Percentiles rank a stretch among this genome's conserved stretches.
These are phyloP conservation scores for Adelges cooleyi DNA, from an alignment of 1,140 invertebrate genomes.

Conservation along the genomic window DNA sequence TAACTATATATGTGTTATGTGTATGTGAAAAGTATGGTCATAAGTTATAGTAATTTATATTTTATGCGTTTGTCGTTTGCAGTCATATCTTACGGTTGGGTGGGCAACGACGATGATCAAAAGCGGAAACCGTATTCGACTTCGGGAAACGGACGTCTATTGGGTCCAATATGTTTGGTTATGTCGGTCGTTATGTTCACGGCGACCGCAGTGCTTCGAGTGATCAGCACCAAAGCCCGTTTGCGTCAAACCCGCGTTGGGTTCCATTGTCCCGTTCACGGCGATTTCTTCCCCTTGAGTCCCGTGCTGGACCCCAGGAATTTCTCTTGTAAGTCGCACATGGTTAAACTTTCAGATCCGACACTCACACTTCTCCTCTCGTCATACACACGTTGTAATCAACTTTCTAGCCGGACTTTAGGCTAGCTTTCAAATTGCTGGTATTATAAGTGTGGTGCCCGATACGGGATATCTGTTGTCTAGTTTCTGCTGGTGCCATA, in stretches of 20 bases:
- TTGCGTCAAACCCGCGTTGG: constrained; percentile 53
- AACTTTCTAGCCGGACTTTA: no score
- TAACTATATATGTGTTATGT: no score
- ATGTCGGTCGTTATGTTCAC: constrained; percentile 56
- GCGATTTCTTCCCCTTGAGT: constrained; percentile 54
- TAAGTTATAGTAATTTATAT: no score
- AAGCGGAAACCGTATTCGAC: constrained; percentile 57
- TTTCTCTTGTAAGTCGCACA: constrained; percentile 21
- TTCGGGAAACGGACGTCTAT: constrained; percentile 53
- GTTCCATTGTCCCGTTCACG: constrained; percentile 64
- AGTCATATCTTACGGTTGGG: constrained; percentile 62
- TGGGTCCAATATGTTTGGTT: constrained; percentile 59
- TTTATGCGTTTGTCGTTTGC: no score
- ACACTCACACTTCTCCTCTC: background rate
- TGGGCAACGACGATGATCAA: constrained; percentile 53
- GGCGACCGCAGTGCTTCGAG: constrained; percentile 48
- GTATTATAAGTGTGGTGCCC: no score
- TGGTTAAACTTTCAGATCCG: background rate
- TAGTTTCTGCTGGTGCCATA: constrained; percentile 4
- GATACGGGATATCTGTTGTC: no score
- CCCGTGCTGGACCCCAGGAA: constrained; percentile 24
- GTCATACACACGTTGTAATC: no score
- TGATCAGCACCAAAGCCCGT: constrained; percentile 51
- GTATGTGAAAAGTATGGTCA: no score
- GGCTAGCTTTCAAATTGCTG: no score